These are phyloP conservation scores for Fragum sueziense DNA, from an alignment of 2,888 invertebrate genomes.

Conservation along the genomic window DNA sequence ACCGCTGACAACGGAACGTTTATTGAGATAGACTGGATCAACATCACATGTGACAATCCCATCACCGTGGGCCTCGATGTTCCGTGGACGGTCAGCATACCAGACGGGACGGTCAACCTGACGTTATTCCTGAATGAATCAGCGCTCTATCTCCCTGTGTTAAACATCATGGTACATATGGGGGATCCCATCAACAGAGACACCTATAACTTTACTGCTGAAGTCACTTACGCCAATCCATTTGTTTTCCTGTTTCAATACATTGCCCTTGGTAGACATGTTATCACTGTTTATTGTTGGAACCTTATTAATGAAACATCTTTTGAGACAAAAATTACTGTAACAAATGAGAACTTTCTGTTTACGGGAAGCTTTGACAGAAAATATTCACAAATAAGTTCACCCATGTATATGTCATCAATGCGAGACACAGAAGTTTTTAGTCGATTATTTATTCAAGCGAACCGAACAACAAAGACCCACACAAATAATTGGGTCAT, in stretches of 20 bases:
- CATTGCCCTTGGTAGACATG: slow-evolving; percentile 56
- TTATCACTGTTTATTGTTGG: slow-evolving; percentile 51
- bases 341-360: slow-evolving; percentile 53
- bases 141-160: slow-evolving; percentile 40
- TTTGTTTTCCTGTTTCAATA: slow-evolving; percentile 56
- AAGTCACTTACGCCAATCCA: slow-evolving; percentile 49
- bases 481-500: slow-evolving; percentile 55
- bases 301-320: slow-evolving; percentile 50
- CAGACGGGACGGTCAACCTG: slow-evolving; percentile 41
- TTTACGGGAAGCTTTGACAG: slow-evolving; percentile 63
- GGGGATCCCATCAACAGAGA: slow-evolving; percentile 50
- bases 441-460: slow-evolving; percentile 53
- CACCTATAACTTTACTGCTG: background rate
- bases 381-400: slow-evolving; percentile 52
- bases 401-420: slow-evolving; percentile 54
- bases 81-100: slow-evolving; percentile 39
- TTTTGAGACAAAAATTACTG: slow-evolving; percentile 26
- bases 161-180: slow-evolving; percentile 48
- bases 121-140: slow-evolving; percentile 30
- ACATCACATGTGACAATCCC: slow-evolving; percentile 57
- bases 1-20: slow-evolving; percentile 48
- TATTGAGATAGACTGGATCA: slow-evolving; percentile 49
- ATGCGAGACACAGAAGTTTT: slow-evolving; percentile 60
- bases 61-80: slow-evolving; percentile 42
- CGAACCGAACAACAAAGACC: slow-evolving; percentile 39